A percentile compares a stretch with the other conserved stretches of the same genome.
Conservation (phyloP, 2,113 vertebrate genomes). For the Epinephelus cyanopodus region DNA sequence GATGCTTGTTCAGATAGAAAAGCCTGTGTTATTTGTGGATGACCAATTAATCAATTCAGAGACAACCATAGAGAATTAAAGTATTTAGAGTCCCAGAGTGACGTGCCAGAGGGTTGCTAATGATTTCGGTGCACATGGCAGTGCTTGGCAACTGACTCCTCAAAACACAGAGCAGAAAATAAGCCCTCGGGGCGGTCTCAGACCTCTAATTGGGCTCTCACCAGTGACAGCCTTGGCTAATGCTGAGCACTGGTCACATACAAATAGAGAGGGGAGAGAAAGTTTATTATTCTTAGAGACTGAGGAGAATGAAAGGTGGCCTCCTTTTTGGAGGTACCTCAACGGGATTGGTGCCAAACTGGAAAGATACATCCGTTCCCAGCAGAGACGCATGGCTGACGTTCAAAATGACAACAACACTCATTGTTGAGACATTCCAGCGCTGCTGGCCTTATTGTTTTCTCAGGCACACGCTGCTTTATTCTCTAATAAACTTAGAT, state of each 20-base stretch:
- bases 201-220: constrained; percentile 77
- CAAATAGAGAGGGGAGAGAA: constrained; percentile 60
- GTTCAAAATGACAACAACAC: constrained; percentile 46
- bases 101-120: constrained; percentile 77
- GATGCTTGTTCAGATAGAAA: constrained; percentile 49
- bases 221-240: constrained; percentile 65
- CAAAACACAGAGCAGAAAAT: constrained; percentile 74
- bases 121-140: constrained; percentile 77
- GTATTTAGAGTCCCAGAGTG: constrained; percentile 59
- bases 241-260: constrained; percentile 56
- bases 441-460: constrained; percentile 36
- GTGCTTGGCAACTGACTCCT: constrained; percentile 84
- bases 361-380: constrained; percentile 53
- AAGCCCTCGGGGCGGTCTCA: constrained; percentile 59
- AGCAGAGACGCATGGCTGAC: constrained; percentile 48
- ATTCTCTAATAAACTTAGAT: constrained; percentile 40
- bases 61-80: constrained; percentile 70
- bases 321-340: constrained; percentile 57
- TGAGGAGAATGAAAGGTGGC: constrained; percentile 54
- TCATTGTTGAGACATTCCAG: constrained; percentile 51
- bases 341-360: constrained; percentile 41
- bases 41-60: constrained; percentile 70
- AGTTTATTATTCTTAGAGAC: constrained; percentile 65
- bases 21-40: constrained; percentile 50
- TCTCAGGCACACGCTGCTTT: constrained; percentile 30